Conservation (phyloP, 2,888 invertebrate species). For the Drosophila koepferae region DNA sequence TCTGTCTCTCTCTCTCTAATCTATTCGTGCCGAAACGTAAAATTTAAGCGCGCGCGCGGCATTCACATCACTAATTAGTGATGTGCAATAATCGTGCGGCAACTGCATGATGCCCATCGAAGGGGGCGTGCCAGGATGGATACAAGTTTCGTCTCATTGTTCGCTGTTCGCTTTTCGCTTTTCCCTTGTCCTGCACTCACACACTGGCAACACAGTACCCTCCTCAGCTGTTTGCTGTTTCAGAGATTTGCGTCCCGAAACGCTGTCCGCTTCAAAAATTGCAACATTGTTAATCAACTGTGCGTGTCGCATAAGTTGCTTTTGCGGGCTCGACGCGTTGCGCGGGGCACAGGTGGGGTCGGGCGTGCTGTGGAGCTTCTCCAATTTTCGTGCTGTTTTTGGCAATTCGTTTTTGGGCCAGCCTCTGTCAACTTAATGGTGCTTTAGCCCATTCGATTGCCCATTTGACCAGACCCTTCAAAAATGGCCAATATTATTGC, state of each 20-base stretch:
- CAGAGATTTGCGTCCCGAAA: constrained; percentile 35
- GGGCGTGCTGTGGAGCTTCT: neutral
- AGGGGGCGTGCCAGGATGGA: neutral
- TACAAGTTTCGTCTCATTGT: neutral
- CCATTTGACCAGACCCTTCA: neutral
- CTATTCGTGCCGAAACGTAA: constrained; percentile 52
- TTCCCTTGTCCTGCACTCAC: too few species aligned
- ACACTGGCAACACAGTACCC: too few species aligned
- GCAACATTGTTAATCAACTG: constrained; percentile 77
- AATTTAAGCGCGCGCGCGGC: constrained; percentile 63
- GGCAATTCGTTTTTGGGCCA: neutral
- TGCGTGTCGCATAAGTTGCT: constrained; percentile 70
- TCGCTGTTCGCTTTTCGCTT: neutral
- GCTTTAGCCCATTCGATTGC: constrained; percentile 6
- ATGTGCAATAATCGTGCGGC: constrained; percentile 76
- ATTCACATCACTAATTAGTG: constrained; percentile 74
- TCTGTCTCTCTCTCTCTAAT: neutral
- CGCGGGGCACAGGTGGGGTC: neutral
- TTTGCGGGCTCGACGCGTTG: constrained; percentile 24
- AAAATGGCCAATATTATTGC: constrained; percentile 8
- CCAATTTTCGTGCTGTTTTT: constrained; percentile 6
- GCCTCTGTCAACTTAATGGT: constrained; percentile 7
- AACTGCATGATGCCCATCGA: constrained; percentile 15
- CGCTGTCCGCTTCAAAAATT: constrained; percentile 56
- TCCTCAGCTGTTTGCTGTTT: constrained; percentile 1